Percentiles rank a stretch among this genome's conserved stretches.
Conservation (phyloP, 2,797 vertebrate genomes). For the Acanthurus tractus region DNA sequence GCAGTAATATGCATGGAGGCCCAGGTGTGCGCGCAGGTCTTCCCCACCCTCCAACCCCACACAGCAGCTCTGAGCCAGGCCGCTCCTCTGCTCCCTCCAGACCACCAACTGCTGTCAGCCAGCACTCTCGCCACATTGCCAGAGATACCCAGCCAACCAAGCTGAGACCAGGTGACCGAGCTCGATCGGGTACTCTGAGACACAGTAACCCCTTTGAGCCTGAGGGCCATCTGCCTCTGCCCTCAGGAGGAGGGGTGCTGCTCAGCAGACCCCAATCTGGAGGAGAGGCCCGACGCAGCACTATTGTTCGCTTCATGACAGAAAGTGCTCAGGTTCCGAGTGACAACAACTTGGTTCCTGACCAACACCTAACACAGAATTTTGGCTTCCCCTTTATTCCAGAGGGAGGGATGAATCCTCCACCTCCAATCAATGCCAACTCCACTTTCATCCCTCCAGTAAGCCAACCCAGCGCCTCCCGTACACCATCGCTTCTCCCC, state of each 20-base stretch:
- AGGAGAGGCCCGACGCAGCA: constrained; percentile 89
- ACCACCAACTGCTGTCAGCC: constrained; percentile 88
- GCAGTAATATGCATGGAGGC: constrained; percentile 91
- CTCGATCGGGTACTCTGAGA: constrained; percentile 90
- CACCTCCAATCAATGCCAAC: constrained; percentile 94
- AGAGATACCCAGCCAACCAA: constrained; percentile 90
- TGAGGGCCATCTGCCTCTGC: constrained; percentile 90
- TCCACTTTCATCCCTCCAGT: constrained; percentile 96
- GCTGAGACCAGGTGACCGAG: constrained; percentile 91
- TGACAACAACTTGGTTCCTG: constrained; percentile 90
- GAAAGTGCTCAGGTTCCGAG: constrained; percentile 91
- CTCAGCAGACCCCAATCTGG: constrained; percentile 91
- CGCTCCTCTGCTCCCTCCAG: constrained; percentile 90
- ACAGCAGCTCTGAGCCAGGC: constrained; percentile 91
- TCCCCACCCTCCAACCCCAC: constrained; percentile 90
- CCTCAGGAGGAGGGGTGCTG: constrained; percentile 91
- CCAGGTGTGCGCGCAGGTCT: constrained; percentile 87
- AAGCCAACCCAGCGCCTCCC: constrained; percentile 91
- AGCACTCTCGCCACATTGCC: constrained; percentile 92
- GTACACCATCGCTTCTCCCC: constrained; percentile 93
- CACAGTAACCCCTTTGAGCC: constrained; percentile 93
- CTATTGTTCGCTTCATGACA: constrained; percentile 96
- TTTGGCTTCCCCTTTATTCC: constrained; percentile 98
- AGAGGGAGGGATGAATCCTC: constrained; percentile 95
- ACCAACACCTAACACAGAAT: constrained; percentile 96